Percentiles rank a stretch among this genome's conserved stretches.
Evolutionary conservation across 2,113 vertebrate genomes (phyloP).

Genomic region (Leiothrix lutea): DNA sequence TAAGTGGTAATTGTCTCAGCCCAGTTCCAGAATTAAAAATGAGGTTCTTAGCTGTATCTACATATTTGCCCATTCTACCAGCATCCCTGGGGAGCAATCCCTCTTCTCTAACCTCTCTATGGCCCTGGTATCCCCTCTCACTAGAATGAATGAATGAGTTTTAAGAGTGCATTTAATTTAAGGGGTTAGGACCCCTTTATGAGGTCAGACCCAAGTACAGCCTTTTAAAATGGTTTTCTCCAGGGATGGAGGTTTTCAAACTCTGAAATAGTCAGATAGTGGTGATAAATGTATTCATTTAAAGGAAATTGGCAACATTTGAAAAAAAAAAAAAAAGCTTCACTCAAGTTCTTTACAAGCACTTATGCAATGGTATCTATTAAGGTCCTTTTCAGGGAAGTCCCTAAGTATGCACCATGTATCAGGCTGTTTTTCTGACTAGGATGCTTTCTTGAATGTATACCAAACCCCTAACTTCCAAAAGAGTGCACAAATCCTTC

Average conservation of each 20-base stretch:
- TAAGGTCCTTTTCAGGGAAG: background rate
- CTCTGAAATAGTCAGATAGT: background rate
- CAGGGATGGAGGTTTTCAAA: background rate
- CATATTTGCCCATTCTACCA: background rate
- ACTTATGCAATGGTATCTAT: background rate
- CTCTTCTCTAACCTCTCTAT: slow-evolving; percentile 41
- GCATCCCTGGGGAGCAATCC: slow-evolving; percentile 53
- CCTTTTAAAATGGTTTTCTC: background rate
- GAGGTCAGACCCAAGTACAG: background rate
- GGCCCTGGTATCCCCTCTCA: slow-evolving; percentile 7
- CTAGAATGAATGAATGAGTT: slow-evolving; percentile 35
- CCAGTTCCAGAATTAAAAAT: background rate
- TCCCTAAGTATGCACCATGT: rapidly evolving
- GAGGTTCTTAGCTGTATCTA: slow-evolving; percentile 6
- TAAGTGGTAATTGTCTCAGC: background rate
- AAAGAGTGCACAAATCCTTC: background rate
- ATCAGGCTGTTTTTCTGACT: background rate
- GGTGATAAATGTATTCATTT: background rate
- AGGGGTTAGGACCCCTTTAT: background rate
- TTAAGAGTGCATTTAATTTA: slow-evolving; percentile 53
- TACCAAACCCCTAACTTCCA: background rate
- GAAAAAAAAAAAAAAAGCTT: background rate
- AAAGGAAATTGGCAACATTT: background rate
- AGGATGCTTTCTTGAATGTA: background rate
- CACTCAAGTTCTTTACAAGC: background rate